These are phyloP conservation scores for Mesochorus sp. DNA, from an alignment of 2,888 invertebrate genomes.

Conservation along the genomic window DNA sequence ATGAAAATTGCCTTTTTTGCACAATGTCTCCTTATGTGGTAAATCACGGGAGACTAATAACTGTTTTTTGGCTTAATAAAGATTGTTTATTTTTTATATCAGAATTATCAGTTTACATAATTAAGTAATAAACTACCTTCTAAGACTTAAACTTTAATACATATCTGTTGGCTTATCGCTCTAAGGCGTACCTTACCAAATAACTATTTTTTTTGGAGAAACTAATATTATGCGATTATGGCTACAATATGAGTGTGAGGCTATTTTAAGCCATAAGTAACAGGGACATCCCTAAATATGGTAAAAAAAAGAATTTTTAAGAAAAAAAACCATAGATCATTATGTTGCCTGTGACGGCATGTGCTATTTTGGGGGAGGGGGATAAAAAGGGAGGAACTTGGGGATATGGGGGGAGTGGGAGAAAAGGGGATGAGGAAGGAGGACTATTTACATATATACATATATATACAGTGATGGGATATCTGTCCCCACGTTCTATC, in stretches of 20 bases:
- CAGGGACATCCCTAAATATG: too few relatives aligned
- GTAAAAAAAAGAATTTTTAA: constrained; percentile 8
- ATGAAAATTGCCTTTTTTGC: constrained; percentile 4
- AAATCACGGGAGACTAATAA: too few relatives aligned
- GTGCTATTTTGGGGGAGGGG: not conserved
- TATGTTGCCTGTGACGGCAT: not conserved
- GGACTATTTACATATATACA: constrained; percentile 14
- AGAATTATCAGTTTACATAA: not conserved
- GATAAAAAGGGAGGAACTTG: too few relatives aligned
- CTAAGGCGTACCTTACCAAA: not conserved
- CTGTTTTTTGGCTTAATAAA: constrained; percentile 1
- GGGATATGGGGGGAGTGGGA: too few relatives aligned
- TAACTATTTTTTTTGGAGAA: not conserved
- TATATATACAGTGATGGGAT: too few relatives aligned
- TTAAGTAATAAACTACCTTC: not conserved
- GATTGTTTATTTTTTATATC: too few relatives aligned
- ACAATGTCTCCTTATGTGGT: constrained; percentile 17
- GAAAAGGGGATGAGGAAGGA: too few relatives aligned
- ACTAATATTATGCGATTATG: too few relatives aligned
- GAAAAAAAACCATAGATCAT: constrained; percentile 10
- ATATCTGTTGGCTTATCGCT: not conserved
- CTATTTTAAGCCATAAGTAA: too few relatives aligned
- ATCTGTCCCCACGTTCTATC: not conserved
- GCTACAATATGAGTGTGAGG: not conserved
- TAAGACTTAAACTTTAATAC: not conserved